Conservation (phyloP, 2,888 invertebrate genomes). For the Pseudanteris insignis region DNA sequence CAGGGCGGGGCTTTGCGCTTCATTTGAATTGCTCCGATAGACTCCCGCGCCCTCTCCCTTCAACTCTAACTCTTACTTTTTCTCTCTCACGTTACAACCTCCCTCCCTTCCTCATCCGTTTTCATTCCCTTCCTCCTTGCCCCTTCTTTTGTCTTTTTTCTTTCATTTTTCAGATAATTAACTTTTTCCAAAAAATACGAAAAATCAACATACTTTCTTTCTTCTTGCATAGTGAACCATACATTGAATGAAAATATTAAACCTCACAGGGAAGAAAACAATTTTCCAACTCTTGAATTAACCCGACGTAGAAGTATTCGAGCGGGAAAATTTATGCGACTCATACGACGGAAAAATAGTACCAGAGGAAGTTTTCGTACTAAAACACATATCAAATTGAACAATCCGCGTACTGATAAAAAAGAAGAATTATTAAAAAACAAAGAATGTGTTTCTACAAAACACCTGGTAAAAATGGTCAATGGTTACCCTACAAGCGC, state of each 20-base stretch:
- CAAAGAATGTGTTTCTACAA: too few species aligned
- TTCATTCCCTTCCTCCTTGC: not conserved
- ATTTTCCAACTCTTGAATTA: conserved; percentile 55
- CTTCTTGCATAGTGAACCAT: too few species aligned
- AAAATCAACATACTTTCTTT: too few species aligned
- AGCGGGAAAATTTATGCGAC: conserved; percentile 68
- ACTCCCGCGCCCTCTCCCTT: conserved; percentile 16
- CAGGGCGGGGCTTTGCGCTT: conserved; percentile 45
- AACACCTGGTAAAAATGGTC: too few species aligned
- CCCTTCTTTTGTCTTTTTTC: too few species aligned
- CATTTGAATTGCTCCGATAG: conserved; percentile 43
- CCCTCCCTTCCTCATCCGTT: not conserved
- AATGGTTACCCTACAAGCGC: too few species aligned
- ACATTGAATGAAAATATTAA: conserved; percentile 31
- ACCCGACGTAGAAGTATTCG: conserved; percentile 59
- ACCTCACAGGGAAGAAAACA: conserved; percentile 33
- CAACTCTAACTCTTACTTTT: not conserved
- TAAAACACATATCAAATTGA: too few species aligned
- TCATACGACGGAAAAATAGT: conserved; percentile 69
- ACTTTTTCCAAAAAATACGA: too few species aligned
- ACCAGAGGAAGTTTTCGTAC: conserved; percentile 66
- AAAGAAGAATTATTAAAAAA: too few species aligned
- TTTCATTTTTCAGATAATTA: not conserved
- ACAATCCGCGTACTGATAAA: too few species aligned
- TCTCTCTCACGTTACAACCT: not conserved